Percentiles rank a stretch among this genome's conserved stretches.
These are phyloP conservation scores for Gadopsis marmoratus DNA, from an alignment of 2,797 vertebrate genomes.

Conservation along the genomic window DNA sequence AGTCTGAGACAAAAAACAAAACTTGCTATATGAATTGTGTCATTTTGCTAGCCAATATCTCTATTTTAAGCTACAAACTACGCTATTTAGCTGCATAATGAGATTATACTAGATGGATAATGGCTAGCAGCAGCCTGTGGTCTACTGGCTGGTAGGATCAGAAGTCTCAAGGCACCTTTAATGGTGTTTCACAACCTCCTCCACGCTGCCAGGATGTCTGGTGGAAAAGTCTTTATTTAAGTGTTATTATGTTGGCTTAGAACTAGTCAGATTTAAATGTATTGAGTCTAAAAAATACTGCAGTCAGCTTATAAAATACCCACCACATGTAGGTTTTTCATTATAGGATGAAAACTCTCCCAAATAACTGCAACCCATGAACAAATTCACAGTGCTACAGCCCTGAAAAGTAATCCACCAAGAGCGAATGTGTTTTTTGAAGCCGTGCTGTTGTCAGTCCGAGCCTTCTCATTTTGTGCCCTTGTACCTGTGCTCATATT, in stretches of 20 bases:
- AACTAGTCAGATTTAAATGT: background rate
- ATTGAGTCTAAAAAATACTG: background rate
- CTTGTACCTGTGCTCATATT: slow-evolving; percentile 11
- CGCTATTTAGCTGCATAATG: background rate
- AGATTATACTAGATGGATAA: background rate
- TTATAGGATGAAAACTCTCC: background rate
- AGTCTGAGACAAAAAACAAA: background rate
- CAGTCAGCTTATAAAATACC: background rate
- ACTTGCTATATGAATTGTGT: background rate
- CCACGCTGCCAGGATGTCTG: background rate
- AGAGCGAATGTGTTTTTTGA: background rate
- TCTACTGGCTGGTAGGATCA: background rate
- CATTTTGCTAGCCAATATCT: background rate
- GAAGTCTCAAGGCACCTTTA: background rate
- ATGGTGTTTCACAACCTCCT: background rate
- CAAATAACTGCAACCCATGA: background rate
- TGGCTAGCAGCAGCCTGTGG: no score
- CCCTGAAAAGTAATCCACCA: background rate
- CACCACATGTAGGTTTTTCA: background rate
- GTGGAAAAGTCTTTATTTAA: background rate
- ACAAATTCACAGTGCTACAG: background rate
- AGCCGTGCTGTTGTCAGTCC: background rate
- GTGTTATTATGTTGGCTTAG: no score
- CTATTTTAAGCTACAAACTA: background rate
- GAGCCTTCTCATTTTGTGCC: background rate